Evolutionary conservation across 2,113 vertebrate genomes (phyloP), one percentile per base, ranked within the genome.

Genomic region (Antigone vipio): DNA sequence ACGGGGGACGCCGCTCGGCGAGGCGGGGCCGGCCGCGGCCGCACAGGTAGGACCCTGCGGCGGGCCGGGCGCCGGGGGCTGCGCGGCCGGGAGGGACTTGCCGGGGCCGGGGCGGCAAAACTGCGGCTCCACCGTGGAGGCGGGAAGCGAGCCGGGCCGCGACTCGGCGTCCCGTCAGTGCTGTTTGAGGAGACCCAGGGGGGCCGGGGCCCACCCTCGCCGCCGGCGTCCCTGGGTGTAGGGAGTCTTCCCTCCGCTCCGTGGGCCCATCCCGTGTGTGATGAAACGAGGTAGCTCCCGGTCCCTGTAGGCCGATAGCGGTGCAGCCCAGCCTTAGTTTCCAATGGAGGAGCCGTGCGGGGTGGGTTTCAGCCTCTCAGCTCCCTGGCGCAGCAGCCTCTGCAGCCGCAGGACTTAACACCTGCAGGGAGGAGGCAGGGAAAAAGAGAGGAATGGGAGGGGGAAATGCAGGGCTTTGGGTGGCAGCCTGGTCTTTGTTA

Each of bases 1-100:
- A 96, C 95, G 10, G 4, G 87, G 47, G 97, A 97, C 97, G 98
- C 97, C 49, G 79, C 49, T 79, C 6, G n/a, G 67, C 2, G 1
- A 6, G 27, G 38, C 4, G 22, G 3, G 30, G 5, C 4, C 5
- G 16, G 26, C 40, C 4, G 73, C 26, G 12, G 68, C 49, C 9
- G 12, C 47, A 10, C 68, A 64, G 80, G 69, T 85, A 34, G 24
- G 58, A 32, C 4, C 45, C 13, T 3, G 40, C 27, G 27, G 15
- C 10, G 29, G 35, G 42, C 7, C 12, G 6, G 35, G 20, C 24
- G 18, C 35, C 1, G 21, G 26, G 38, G 18, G 2, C 5, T 23
- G 29, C 23, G 38, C 17, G 15, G 15, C 17, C 38, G 3, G 38
- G 20, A 32, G 22, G 9, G 19, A 4, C 47, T 40, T 12, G 42